A percentile compares a stretch with the other conserved stretches of the same genome.
These are phyloP conservation scores for Clarias batrachus DNA, from an alignment of 2,113 vertebrate genomes.

Conservation along the genomic window DNA sequence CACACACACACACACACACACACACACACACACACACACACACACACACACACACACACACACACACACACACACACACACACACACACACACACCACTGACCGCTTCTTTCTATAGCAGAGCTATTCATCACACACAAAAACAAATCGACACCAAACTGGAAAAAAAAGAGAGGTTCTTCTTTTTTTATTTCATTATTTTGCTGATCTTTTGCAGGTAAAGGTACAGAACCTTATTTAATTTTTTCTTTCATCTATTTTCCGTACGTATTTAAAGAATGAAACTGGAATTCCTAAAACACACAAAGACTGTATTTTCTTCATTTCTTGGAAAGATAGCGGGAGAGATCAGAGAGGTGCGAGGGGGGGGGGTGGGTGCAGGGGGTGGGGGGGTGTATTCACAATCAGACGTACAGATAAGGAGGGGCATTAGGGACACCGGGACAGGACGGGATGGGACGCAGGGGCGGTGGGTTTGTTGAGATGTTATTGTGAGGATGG, in stretches of 20 bases:
- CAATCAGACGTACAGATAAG: not conserved
- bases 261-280: constrained; percentile 64
- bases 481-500: constrained; percentile 13
- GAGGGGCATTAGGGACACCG: not conserved
- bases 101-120: not conserved
- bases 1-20: too few species aligned
- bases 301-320: constrained; percentile 66
- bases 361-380: not conserved
- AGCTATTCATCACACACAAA: constrained; percentile 65
- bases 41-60: too few species aligned
- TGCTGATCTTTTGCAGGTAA: constrained; percentile 59
- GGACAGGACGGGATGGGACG: not conserved
- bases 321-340: constrained; percentile 43
- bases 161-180: constrained; percentile 75
- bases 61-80: too few species aligned
- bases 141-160: constrained; percentile 68
- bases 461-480: not conserved
- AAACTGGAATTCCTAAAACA: constrained; percentile 73
- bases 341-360: not conserved
- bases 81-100: not conserved
- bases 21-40: too few species aligned
- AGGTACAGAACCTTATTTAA: constrained; percentile 61
- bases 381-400: not conserved
- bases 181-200: constrained; percentile 69
- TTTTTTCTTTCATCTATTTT: constrained; percentile 57